Evolutionary conservation across 2,888 invertebrate genomes (phyloP).

Genomic region (Drosophila algonquin): DNA sequence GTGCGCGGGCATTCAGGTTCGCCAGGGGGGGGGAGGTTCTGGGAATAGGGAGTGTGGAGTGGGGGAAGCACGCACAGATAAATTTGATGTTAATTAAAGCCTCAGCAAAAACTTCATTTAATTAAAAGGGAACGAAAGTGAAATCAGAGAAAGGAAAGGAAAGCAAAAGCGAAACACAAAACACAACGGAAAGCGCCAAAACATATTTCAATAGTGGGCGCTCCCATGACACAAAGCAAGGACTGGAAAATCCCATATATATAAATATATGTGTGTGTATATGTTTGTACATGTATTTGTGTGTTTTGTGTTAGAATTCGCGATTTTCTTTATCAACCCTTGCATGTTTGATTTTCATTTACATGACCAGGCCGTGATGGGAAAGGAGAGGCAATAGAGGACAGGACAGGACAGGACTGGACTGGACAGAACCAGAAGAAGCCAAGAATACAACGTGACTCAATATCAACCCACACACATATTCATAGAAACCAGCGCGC

Average conservation of each 20-base stretch:
- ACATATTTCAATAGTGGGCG: conserved; percentile 78
- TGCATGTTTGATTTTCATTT: conserved; percentile 84
- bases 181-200: conserved; percentile 50
- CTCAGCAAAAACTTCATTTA: conserved; percentile 48
- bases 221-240: conserved; percentile 37
- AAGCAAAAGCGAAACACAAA: conserved; percentile 40
- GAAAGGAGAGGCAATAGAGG: conserved; percentile 14
- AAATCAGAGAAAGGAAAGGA: conserved; percentile 53
- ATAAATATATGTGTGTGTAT: background rate
- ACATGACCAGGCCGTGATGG: conserved; percentile 69
- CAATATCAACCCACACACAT: conserved; percentile 52
- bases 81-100: conserved; percentile 71
- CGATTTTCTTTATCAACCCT: conserved; percentile 82
- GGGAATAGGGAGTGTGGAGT: background rate
- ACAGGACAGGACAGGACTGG: conserved; percentile 15
- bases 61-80: conserved; percentile 58
- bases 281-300: conserved; percentile 4
- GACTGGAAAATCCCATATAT: conserved; percentile 7
- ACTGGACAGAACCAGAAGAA: background rate
- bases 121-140: conserved; percentile 52
- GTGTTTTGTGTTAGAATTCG: conserved; percentile 61
- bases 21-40: too few relatives aligned
- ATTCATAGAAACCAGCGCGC: conserved; percentile 6
- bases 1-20: conserved; percentile 47
- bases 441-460: conserved; percentile 80